Percentiles rank a stretch among this genome's conserved stretches.
Conservation (phyloP, 2,888 invertebrate genomes). For the Acanthosoma haemorrhoidale region DNA sequence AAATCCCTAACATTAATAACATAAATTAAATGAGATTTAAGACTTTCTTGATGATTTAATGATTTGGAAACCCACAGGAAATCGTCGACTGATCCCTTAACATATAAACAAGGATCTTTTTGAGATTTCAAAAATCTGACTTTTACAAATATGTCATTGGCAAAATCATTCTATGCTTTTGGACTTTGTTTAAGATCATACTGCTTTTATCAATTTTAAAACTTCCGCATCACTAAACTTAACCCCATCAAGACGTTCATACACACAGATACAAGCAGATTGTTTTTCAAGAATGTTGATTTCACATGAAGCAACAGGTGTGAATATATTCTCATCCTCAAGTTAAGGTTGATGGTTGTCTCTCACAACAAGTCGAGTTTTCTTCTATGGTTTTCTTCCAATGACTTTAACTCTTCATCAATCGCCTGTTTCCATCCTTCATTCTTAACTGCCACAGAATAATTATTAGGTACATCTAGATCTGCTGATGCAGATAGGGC, state of each 20-base stretch:
- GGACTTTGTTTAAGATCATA: no score
- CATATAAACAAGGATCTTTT: constrained; percentile 6
- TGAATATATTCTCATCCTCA: no score
- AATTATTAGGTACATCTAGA: neutral
- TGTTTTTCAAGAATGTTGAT: neutral
- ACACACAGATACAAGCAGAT: no score
- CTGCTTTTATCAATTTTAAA: no score
- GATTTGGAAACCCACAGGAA: constrained; percentile 2
- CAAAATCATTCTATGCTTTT: no score
- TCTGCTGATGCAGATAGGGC: neutral
- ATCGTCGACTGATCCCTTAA: constrained; percentile 14
- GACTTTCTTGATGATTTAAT: constrained; percentile 10
- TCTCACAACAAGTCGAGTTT: no score
- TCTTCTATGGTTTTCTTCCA: constrained; percentile 15
- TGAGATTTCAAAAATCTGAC: neutral
- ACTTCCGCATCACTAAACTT: no score
- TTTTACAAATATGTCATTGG: no score
- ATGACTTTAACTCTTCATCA: constrained; percentile 14
- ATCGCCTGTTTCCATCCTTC: constrained; percentile 16
- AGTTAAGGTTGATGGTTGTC: no score
- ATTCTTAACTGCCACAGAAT: neutral
- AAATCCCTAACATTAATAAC: constrained; percentile 19
- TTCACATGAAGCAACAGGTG: no score
- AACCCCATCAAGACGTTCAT: no score
- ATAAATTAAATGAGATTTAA: constrained; percentile 21